Conservation (phyloP, 2,113 vertebrate species). For the Bubo scandiacus region DNA sequence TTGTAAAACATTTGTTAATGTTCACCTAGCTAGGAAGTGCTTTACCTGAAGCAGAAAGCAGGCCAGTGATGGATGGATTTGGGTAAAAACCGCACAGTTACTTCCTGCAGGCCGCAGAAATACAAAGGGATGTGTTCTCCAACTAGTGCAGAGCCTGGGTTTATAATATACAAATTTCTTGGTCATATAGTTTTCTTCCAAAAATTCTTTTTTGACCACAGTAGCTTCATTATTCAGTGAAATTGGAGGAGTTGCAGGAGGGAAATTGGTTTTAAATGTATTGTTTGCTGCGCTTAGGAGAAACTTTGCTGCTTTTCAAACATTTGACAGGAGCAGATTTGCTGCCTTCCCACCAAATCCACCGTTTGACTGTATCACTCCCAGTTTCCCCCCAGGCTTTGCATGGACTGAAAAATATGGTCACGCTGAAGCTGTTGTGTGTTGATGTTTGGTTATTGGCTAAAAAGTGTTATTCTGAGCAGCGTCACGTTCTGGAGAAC, state of each 20-base stretch:
- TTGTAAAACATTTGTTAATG: accelerated
- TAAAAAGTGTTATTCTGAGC: not conserved
- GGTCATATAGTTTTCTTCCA: not conserved
- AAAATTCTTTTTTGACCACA: not conserved
- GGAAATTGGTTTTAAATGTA: not conserved
- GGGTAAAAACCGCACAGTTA: not conserved
- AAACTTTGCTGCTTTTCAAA: not conserved
- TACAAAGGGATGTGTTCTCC: not conserved
- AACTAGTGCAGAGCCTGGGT: accelerated
- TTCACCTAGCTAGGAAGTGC: not conserved
- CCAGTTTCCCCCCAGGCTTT: not conserved
- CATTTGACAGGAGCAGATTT: not conserved
- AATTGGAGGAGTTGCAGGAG: accelerated
- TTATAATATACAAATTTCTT: accelerated
- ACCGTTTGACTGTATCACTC: accelerated
- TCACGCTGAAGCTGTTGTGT: not conserved
- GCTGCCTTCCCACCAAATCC: not conserved
- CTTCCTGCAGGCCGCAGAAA: not conserved
- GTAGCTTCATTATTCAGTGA: not conserved
- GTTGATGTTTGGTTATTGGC: not conserved
- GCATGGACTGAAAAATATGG: accelerated
- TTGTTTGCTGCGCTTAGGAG: not conserved
- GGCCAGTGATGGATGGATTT: not conserved
- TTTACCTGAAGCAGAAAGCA: not conserved
- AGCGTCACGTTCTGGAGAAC: accelerated